Evolutionary conservation across 37 sponge, comb jelly and placozoan genomes (phyloP).

Genomic region (Geodia barretti): DNA sequence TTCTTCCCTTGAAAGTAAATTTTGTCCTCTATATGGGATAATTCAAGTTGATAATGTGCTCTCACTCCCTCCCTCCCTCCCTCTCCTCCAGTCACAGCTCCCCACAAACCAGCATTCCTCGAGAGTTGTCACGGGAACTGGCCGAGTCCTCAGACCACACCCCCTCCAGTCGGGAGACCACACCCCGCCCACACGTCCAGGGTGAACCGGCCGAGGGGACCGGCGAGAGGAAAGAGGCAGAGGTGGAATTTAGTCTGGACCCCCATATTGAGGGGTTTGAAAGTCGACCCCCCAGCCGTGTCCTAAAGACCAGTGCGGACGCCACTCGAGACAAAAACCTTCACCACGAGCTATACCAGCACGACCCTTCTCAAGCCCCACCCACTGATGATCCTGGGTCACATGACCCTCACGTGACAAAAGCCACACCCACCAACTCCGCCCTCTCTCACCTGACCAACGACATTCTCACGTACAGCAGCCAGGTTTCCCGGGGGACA

Average conservation of each 20-base stretch:
- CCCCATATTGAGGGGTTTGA: neutral
- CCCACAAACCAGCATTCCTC: neutral
- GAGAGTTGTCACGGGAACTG: neutral
- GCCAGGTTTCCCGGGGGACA: neutral
- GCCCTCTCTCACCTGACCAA: slow-evolving; percentile 2
- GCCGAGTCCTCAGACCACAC: neutral
- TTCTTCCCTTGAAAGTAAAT: neutral
- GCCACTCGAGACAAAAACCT: neutral
- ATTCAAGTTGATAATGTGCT: neutral
- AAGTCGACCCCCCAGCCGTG: neutral
- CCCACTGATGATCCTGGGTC: neutral
- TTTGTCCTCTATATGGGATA: neutral
- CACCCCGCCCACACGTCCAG: neutral
- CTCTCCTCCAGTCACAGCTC: neutral
- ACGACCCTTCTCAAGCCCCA: neutral
- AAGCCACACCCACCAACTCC: neutral
- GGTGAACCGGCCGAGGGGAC: neutral
- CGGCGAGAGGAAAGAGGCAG: neutral
- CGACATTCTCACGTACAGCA: slow-evolving; percentile 3
- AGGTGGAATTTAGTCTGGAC: neutral
- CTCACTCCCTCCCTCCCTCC: no score
- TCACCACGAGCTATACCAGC: neutral
- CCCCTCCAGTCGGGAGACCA: neutral
- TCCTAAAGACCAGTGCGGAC: neutral
- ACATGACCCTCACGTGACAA: neutral